Base-by-base conservation (phyloP, 2,113 vertebrate genomes). In the Spilogale gracilis region DNA sequence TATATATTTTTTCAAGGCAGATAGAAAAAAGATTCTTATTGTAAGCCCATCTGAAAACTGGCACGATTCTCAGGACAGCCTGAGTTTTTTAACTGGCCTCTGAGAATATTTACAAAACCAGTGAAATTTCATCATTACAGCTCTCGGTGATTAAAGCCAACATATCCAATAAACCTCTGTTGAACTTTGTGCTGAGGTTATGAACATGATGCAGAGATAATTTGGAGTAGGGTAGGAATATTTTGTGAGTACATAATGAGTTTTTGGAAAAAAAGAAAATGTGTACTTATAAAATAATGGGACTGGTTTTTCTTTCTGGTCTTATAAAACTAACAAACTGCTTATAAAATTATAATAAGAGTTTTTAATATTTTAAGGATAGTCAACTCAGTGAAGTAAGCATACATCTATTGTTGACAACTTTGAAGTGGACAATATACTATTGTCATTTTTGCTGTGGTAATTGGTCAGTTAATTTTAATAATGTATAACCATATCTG, bases 31-130 rank as follows among this genome's bases (percentile, higher is more conserved):
- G 5, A 38, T 78, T 76, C 12, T 94, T 50, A 43, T 12, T 80
- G 38, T 69, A 61, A 73, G n/a, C 11, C 52, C 56, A 43, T 71
- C 32, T 95, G 50, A 9, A 89, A 93, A 85, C 78, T 58, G 43
- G 18, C 32, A 3, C 0, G 48, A 38, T 13, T 45, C 61, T 71
- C 38, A 52, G 38, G 9, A 95, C n/a, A 95, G 58, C 5, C 89
- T 86, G 16, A 67, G 11, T 80, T 89, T 93, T 85, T 93, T 85
- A 94, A 17, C 14, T 81, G 85, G 71, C 54, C 56, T 96, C 78
- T 71, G 45, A 80, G 48, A 89, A 86, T 96, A 93, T 97, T 95
- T 96, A 97, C 20, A 97, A 94, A 97, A 92, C 60, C 79, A 54
- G 76, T 81, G 90, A 95, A 76, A 92, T 98, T 96, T 94, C 86